phyloP scores from a whole-genome alignment of 2,888 invertebrate genomes.

The Azorinus chamasolen region DNA sequence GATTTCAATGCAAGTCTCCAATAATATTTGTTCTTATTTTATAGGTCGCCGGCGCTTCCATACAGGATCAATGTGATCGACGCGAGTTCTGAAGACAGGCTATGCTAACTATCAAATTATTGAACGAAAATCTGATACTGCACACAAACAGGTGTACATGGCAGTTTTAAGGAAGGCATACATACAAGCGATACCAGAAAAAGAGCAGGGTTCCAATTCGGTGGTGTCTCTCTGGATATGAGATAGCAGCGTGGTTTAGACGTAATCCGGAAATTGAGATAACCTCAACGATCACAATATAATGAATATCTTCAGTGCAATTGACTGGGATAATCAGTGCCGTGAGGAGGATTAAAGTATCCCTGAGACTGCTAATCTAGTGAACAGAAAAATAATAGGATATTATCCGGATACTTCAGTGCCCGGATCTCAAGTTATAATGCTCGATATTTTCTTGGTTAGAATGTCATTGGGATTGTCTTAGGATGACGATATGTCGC shows the following conservation, averaged over 20 bases:
- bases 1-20: background rate
- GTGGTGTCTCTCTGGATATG: constrained; percentile 14
- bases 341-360: constrained; percentile 41
- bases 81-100: constrained; percentile 1
- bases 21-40: constrained; percentile 9
- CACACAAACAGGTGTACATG: constrained; percentile 38
- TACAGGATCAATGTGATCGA: constrained; percentile 4
- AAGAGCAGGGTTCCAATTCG: background rate
- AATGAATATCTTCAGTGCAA: constrained; percentile 57
- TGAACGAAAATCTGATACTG: constrained; percentile 51
- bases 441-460: too few relatives aligned
- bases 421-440: too few relatives aligned
- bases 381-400: constrained; percentile 52
- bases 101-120: constrained; percentile 36
- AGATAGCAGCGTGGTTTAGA: constrained; percentile 25
- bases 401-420: constrained; percentile 30
- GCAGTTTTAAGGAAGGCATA: constrained; percentile 3
- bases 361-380: constrained; percentile 37
- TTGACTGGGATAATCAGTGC: constrained; percentile 48
- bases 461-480: background rate
- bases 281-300: constrained; percentile 42
- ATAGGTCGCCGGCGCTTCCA: background rate
- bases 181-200: constrained; percentile 6
- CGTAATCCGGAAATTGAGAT: constrained; percentile 56
- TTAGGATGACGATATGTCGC: too few relatives aligned